phyloP scores from a whole-genome alignment of 2,888 invertebrate species.

The Malachius bipustulatus region DNA sequence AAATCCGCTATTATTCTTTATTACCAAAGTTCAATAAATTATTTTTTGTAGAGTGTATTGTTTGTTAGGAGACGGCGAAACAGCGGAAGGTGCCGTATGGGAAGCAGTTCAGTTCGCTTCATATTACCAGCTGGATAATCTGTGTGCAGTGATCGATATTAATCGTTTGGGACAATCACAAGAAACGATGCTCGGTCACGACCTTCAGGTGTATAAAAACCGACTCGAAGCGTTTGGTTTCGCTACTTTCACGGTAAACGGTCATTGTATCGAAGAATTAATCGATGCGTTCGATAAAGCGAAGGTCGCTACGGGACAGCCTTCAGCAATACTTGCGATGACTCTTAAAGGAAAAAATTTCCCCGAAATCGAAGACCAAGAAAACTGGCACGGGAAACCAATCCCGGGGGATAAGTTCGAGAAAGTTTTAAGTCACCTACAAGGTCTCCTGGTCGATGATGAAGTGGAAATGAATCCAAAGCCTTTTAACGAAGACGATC shows the following conservation, averaged over 20 bases:
- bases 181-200: slow-evolving; percentile 83
- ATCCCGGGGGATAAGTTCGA: slow-evolving; percentile 75
- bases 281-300: slow-evolving; percentile 80
- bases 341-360: slow-evolving; percentile 89
- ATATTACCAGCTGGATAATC: slow-evolving; percentile 88
- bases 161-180: slow-evolving; percentile 97
- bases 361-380: slow-evolving; percentile 77
- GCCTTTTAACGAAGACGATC: slow-evolving; percentile 52
- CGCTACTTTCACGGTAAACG: slow-evolving; percentile 84
- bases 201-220: slow-evolving; percentile 70
- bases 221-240: slow-evolving; percentile 83
- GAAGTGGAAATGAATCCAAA: slow-evolving; percentile 43
- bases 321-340: slow-evolving; percentile 88
- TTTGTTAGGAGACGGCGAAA: slow-evolving; percentile 94
- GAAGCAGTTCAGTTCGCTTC: slow-evolving; percentile 92
- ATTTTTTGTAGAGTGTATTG: slow-evolving; percentile 67
- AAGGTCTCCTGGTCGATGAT: slow-evolving; percentile 52
- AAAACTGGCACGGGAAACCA: slow-evolving; percentile 98
- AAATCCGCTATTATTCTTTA: slow-evolving; percentile 6
- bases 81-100: slow-evolving; percentile 97
- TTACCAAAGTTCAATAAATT: slow-evolving; percentile 6
- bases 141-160: slow-evolving; percentile 92
- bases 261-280: slow-evolving; percentile 85
- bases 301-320: slow-evolving; percentile 57
- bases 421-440: slow-evolving; percentile 52